Evolutionary conservation across 2,113 vertebrate genomes (phyloP).

Genomic region (Salvelinus alpinus): DNA sequence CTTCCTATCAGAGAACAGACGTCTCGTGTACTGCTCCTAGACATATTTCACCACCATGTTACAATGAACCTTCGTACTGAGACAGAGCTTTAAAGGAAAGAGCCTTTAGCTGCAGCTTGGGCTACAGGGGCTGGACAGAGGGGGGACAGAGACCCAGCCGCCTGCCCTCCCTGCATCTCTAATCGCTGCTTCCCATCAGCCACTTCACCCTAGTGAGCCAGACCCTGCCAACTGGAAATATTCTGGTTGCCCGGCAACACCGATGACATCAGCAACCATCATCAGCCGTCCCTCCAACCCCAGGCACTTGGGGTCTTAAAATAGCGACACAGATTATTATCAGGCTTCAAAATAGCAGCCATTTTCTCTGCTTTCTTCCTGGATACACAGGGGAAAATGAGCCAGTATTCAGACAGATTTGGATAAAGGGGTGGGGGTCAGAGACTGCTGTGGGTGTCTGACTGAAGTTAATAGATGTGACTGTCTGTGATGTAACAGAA

Average conservation of each 20-base stretch:
- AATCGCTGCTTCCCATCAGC: neutral
- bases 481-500: neutral
- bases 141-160: neutral
- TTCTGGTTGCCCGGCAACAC: constrained; percentile 76
- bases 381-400: constrained; percentile 24
- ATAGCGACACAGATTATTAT: constrained; percentile 73
- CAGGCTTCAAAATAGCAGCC: constrained; percentile 60
- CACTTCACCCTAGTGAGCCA: constrained; percentile 48
- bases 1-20: no score
- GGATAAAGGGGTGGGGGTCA: neutral
- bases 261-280: constrained; percentile 75
- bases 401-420: neutral
- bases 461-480: neutral
- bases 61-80: neutral
- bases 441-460: neutral
- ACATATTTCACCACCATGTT: no score
- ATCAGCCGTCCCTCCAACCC: constrained; percentile 16
- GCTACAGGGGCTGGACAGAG: neutral
- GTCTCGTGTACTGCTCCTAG: no score
- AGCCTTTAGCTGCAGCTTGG: neutral
- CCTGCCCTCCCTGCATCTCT: neutral
- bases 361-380: constrained; percentile 28
- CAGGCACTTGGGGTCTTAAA: constrained; percentile 66
- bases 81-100: neutral
- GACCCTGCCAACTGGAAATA: constrained; percentile 69